These are phyloP conservation scores for Capitulum mitella DNA, from an alignment of 2,888 invertebrate species.

Conservation along the genomic window DNA sequence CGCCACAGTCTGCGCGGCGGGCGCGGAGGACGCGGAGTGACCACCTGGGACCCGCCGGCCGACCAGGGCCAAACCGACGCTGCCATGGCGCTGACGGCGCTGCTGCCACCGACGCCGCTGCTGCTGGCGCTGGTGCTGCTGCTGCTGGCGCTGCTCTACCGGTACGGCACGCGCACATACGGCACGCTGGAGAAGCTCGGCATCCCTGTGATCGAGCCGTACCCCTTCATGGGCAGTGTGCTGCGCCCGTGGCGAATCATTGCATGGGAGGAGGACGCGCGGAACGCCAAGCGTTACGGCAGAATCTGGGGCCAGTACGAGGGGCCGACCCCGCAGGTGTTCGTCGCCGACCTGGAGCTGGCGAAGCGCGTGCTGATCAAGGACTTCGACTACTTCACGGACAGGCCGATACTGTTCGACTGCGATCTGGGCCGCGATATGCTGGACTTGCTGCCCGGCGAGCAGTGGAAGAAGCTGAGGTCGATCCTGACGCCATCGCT, in stretches of 20 bases:
- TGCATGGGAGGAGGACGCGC: background rate
- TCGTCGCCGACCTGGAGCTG: background rate
- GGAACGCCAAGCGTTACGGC: background rate
- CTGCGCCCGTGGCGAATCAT: background rate
- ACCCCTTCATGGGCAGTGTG: background rate
- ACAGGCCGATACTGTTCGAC: background rate
- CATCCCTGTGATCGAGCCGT: background rate
- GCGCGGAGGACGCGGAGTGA: no score
- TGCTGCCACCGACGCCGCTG: background rate
- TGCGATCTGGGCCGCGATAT: background rate
- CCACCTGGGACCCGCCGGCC: no score
- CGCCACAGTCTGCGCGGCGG: no score
- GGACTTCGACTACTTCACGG: background rate
- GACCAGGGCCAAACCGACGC: no score
- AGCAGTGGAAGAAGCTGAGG: background rate
- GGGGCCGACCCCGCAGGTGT: background rate
- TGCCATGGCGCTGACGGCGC: no score
- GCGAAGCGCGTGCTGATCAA: background rate
- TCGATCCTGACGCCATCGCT: background rate
- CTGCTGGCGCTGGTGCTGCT: background rate
- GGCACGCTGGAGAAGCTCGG: slow-evolving; percentile 9
- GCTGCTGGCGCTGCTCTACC: background rate
- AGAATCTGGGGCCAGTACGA: background rate
- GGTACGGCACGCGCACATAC: background rate
- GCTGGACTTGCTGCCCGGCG: background rate